Conservation (phyloP, 2,113 vertebrate species). For the Caranx ignobilis region DNA sequence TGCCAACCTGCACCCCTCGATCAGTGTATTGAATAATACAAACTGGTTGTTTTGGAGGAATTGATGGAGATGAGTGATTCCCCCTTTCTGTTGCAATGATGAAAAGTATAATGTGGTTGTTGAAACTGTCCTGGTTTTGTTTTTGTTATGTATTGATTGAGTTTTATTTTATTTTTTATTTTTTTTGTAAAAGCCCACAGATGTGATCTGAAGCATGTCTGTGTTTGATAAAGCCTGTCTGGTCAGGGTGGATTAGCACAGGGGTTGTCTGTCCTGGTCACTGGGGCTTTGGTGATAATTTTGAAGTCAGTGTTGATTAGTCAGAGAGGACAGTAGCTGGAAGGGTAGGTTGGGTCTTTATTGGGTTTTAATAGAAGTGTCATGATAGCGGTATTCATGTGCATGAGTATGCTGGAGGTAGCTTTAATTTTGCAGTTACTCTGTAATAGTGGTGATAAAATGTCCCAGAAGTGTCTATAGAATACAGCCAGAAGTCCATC, state of each 20-base stretch:
- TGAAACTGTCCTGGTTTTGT: background rate
- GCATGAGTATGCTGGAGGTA: background rate
- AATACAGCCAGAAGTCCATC: background rate
- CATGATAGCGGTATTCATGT: background rate
- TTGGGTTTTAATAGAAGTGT: constrained; percentile 5
- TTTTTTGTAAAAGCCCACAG: too few relatives aligned
- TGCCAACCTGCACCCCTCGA: background rate
- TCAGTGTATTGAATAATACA: background rate
- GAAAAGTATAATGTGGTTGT: background rate
- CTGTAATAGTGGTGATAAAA: background rate
- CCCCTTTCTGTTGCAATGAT: background rate
- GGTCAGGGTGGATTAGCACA: background rate
- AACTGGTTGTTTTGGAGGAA: background rate
- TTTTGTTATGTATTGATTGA: background rate
- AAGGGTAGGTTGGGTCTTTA: background rate
- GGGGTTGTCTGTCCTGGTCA: background rate
- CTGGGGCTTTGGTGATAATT: background rate
- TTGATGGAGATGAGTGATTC: background rate
- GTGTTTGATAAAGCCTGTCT: background rate
- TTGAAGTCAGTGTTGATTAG: background rate
- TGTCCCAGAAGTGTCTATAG: background rate
- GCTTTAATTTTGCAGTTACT: background rate
- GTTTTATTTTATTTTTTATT: background rate
- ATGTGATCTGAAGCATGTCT: background rate
- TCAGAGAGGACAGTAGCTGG: background rate